These are phyloP conservation scores for Dermatemys mawii DNA, from an alignment of 2,113 vertebrate species.

Conservation along the genomic window DNA sequence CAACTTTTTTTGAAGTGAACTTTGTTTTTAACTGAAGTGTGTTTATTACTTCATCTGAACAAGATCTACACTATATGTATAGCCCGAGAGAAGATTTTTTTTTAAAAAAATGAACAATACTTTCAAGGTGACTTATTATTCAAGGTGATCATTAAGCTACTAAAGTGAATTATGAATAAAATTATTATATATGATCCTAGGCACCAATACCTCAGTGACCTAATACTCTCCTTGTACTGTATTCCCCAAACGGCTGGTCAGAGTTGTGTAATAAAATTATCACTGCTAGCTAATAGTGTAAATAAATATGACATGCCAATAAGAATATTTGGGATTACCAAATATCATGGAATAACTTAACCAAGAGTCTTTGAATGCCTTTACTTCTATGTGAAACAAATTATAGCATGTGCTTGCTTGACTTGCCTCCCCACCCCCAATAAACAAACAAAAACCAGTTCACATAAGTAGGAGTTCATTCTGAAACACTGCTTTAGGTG, in stretches of 20 bases:
- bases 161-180: neutral
- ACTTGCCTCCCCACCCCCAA: neutral
- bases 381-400: neutral
- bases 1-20: neutral
- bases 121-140: neutral
- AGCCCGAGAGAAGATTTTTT: neutral
- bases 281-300: neutral
- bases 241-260: neutral
- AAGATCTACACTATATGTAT: neutral
- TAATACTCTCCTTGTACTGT: neutral
- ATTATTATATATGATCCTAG: neutral
- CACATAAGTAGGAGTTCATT: neutral
- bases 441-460: neutral
- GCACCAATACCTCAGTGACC: neutral
- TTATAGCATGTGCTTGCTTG: accelerated
- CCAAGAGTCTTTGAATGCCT: neutral
- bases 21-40: neutral
- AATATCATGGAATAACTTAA: neutral
- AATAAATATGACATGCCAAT: neutral
- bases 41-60: neutral
- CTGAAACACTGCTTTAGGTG: neutral
- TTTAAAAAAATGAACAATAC: neutral
- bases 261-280: neutral
- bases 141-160: neutral
- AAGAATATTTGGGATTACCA: neutral